Percentiles rank a stretch among this genome's conserved stretches.
phyloP scores from a whole-genome alignment of 1,140 invertebrate species.

The Coelopa frigida region DNA sequence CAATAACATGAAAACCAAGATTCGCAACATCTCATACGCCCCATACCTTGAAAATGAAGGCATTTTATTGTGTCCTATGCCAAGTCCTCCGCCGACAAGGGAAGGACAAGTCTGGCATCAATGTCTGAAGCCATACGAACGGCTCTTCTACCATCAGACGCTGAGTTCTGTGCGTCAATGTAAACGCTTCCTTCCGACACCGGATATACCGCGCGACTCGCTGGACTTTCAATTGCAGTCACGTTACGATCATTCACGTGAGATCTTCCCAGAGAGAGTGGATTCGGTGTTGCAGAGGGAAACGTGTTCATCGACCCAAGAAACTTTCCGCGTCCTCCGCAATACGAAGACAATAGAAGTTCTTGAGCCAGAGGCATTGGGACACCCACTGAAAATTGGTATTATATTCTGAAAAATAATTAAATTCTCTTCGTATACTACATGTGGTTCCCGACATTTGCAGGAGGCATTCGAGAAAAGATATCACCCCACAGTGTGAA shows the following conservation, averaged over 20 bases:
- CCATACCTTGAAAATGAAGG: slow-evolving; percentile 53
- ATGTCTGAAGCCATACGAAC: slow-evolving; percentile 44
- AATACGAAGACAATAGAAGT: slow-evolving; percentile 48
- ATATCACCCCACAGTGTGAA: slow-evolving; percentile 55
- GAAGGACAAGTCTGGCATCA: slow-evolving; percentile 38
- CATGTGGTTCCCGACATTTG: slow-evolving; percentile 13
- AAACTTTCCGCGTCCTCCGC: slow-evolving; percentile 51
- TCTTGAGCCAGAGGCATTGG: slow-evolving; percentile 18
- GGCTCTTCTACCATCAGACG: slow-evolving; percentile 58
- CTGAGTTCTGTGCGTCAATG: slow-evolving; percentile 50
- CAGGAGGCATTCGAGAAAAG: slow-evolving; percentile 53
- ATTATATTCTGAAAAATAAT: slow-evolving; percentile 3
- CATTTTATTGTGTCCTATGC: slow-evolving; percentile 48
- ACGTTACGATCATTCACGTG: slow-evolving; percentile 53
- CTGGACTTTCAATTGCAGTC: slow-evolving; percentile 54
- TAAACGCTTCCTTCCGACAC: slow-evolving; percentile 45
- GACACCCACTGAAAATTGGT: slow-evolving; percentile 39
- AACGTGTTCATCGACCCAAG: slow-evolving; percentile 42
- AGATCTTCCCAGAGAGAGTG: slow-evolving; percentile 53
- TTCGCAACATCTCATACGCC: slow-evolving; percentile 49
- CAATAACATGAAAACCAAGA: not conserved
- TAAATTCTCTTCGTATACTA: slow-evolving; percentile 1
- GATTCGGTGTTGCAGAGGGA: slow-evolving; percentile 54
- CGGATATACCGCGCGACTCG: slow-evolving; percentile 51
- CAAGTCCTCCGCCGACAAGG: slow-evolving; percentile 37